Evolutionary conservation across 2,797 vertebrate genomes (phyloP), one percentile per base, ranked within the genome.

Genomic region (Sebastes trivittatus): DNA sequence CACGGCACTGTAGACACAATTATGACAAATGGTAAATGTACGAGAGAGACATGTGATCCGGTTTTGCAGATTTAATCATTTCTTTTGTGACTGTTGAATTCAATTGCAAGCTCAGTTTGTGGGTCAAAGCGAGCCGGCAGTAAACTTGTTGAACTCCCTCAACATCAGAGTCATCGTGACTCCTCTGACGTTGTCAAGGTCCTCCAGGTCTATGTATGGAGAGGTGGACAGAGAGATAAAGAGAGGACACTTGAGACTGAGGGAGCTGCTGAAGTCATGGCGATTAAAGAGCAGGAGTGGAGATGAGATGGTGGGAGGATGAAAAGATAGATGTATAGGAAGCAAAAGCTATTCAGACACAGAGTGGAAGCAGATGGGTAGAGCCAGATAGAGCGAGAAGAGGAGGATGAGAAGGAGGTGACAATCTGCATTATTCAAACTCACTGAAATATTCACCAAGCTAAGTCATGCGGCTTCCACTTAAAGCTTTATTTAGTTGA

Each of bases 341-440:
- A 74, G 72, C 30, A 38, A 78, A 80, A 76, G 63, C 73, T 66
- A 22, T 77, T 70, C 52, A 73, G 72, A 80, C 30, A 16, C 27
- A 73, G 42, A 63, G 80, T 29, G 55, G 58, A 70, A 30, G 70
- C 86, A 88, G 88, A 84, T 89, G 81, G 77, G 75, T 23, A 49
- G 77, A 46, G 56, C 60, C 10, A 29, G 42, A 66, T 58, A 42
- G 70, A 64, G 73, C 6, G 16, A 58, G 76, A 75, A 66, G 64
- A 63, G 69, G 81, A 86, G 62, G 85, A 88, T 72, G 87, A 90
- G 76, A 77, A 87, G 87, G 87, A 92, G 91, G 90, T 88, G 92
- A 93, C 89, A 90, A 91, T 88, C 90, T 95, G 90, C 95, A 96
- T 95, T 94, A 96, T 96, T 96, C 90, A 96, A 93, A 93, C 87